Percentiles rank a stretch among this genome's conserved stretches.
These are phyloP conservation scores for Phyllotreta cruciferae DNA, from an alignment of 2,888 invertebrate species.

Conservation along the genomic window DNA sequence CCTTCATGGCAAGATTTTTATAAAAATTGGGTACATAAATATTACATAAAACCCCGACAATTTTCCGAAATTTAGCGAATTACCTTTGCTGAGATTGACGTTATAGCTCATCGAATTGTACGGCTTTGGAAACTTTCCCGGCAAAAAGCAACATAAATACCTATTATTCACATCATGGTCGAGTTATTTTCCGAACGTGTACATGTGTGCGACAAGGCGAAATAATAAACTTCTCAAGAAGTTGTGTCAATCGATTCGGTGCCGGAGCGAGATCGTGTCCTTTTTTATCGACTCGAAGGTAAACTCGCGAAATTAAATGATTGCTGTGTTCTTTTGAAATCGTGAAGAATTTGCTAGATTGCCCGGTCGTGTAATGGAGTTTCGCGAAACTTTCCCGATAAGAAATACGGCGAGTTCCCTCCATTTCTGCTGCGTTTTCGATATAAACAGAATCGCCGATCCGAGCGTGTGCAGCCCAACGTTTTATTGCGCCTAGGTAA, in stretches of 20 bases:
- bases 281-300: slow-evolving; percentile 22
- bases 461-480: background rate
- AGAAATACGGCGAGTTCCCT: background rate
- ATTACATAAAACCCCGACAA: background rate
- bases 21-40: too few species aligned
- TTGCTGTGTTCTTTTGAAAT: slow-evolving; percentile 33
- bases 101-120: slow-evolving; percentile 13
- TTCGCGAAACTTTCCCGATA: slow-evolving; percentile 15
- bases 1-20: too few species aligned
- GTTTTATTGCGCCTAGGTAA: too few species aligned
- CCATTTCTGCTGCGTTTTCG: slow-evolving; percentile 4
- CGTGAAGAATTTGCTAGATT: slow-evolving; percentile 29
- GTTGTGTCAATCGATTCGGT: slow-evolving; percentile 19
- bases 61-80: background rate
- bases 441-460: slow-evolving; percentile 8
- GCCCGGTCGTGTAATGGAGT: slow-evolving; percentile 31
- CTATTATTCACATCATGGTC: slow-evolving; percentile 29
- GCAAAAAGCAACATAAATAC: slow-evolving; percentile 16
- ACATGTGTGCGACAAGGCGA: slow-evolving; percentile 20
- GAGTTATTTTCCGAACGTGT: slow-evolving; percentile 16
- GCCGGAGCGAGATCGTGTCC: slow-evolving; percentile 21
- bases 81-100: background rate
- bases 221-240: slow-evolving; percentile 19
- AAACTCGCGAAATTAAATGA: slow-evolving; percentile 33
- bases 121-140: slow-evolving; percentile 17